A percentile compares a stretch with the other conserved stretches of the same genome.
These are phyloP conservation scores for Netelia melanura DNA, from an alignment of 2,888 invertebrate genomes.

Conservation along the genomic window DNA sequence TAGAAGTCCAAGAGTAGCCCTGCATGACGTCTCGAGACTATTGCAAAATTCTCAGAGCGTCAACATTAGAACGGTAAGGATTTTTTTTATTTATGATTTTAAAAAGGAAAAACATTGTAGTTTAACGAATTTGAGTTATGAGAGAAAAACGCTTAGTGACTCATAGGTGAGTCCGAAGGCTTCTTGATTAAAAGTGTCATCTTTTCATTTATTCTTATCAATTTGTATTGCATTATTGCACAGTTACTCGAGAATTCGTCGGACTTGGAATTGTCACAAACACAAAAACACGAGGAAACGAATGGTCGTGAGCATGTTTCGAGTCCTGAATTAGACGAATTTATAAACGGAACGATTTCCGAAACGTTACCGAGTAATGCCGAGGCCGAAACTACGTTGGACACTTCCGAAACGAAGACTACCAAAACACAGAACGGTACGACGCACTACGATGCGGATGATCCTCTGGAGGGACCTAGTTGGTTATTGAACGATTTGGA, in stretches of 20 bases:
- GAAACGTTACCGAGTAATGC: conserved; percentile 5
- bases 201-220: too few relatives aligned
- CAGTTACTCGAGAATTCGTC: conserved; percentile 63
- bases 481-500: conserved; percentile 76
- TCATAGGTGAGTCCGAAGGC: neutral
- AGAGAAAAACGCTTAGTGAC: neutral
- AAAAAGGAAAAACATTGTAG: neutral
- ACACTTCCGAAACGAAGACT: neutral
- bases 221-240: neutral
- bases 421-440: conserved; percentile 9
- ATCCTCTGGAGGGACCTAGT: conserved; percentile 83
- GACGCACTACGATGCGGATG: conserved; percentile 68
- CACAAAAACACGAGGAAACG: neutral
- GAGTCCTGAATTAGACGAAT: neutral
- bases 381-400: conserved; percentile 3
- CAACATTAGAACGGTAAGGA: conserved; percentile 73
- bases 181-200: neutral
- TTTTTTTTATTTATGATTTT: neutral
- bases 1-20: conserved; percentile 78
- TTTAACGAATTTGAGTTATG: neutral
- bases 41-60: conserved; percentile 79
- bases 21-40: conserved; percentile 81
- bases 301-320: too few relatives aligned
- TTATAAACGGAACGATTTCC: conserved; percentile 14
- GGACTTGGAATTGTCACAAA: conserved; percentile 34